Conservation (phyloP, 2,888 invertebrate species). For the Hydrotaea cyrtoneurina region DNA sequence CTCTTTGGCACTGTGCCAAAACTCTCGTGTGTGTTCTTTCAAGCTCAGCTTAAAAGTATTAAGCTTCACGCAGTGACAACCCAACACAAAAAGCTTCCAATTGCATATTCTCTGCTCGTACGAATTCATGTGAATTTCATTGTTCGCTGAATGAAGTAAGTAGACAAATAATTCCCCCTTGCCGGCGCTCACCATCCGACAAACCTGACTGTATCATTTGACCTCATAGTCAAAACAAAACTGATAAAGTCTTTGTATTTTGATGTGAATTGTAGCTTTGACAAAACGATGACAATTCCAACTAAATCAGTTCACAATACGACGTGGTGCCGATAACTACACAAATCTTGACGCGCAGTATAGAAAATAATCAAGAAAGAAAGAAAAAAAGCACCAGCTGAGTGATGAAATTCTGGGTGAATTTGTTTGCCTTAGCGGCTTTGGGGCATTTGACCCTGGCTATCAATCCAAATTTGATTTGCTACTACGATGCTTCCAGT, state of each 20-base stretch:
- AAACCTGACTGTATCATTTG: slow-evolving; percentile 6
- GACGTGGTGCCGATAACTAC: not conserved
- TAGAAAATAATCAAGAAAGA: not conserved
- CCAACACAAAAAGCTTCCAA: slow-evolving; percentile 20
- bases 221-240: slow-evolving; percentile 52
- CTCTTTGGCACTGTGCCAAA: not conserved
- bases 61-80: not conserved
- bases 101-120: slow-evolving; percentile 11
- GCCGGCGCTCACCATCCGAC: not conserved
- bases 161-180: not conserved
- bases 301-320: slow-evolving; percentile 26
- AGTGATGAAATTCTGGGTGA: slow-evolving; percentile 50
- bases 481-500: slow-evolving; percentile 63
- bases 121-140: slow-evolving; percentile 37
- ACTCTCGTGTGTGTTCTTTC: slow-evolving; percentile 14
- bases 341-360: not conserved
- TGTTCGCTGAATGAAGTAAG: slow-evolving; percentile 1
- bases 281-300: slow-evolving; percentile 31
- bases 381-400: not conserved
- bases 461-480: slow-evolving; percentile 57
- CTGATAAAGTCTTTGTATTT: slow-evolving; percentile 46
- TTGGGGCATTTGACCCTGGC: slow-evolving; percentile 49
- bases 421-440: slow-evolving; percentile 45
- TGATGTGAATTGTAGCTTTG: slow-evolving; percentile 16
- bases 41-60: slow-evolving; percentile 45